phyloP scores from a whole-genome alignment of 2,888 invertebrate genomes.

The Bellardia pandia region DNA sequence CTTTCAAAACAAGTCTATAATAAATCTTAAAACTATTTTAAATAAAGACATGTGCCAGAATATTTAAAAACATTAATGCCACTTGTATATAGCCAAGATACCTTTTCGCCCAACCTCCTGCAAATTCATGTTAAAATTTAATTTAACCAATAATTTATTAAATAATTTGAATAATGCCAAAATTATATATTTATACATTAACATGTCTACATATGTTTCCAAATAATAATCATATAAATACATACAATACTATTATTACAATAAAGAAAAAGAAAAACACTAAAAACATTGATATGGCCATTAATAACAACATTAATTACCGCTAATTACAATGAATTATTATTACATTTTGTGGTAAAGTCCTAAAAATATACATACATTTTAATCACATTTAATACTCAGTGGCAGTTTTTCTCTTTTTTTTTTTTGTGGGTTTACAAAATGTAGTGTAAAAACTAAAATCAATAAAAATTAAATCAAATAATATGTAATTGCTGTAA shows the following conservation, averaged over 20 bases:
- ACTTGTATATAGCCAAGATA: no score
- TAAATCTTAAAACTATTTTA: no score
- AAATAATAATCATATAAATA: conserved; percentile 23
- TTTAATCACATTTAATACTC: conserved; percentile 63
- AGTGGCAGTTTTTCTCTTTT: conserved; percentile 5
- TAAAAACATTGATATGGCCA: conserved; percentile 40
- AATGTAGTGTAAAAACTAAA: not conserved
- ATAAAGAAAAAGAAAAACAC: conserved; percentile 25
- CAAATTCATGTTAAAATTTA: not conserved
- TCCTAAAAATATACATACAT: conserved; percentile 37
- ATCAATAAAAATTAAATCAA: conserved; percentile 10
- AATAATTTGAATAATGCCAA: conserved; percentile 21
- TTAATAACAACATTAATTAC: conserved; percentile 72
- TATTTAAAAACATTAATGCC: no score
- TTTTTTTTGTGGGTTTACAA: not conserved
- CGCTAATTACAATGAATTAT: conserved; percentile 72
- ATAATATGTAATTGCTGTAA: not conserved
- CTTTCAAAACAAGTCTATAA: not conserved
- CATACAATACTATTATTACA: not conserved
- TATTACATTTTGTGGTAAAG: conserved; percentile 55
- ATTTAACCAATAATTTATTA: not conserved
- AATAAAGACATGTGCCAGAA: no score
- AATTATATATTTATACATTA: not conserved
- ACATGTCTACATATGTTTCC: conserved; percentile 14
- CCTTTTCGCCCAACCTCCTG: not conserved